These are phyloP conservation scores for Neolamprologus fasciatus DNA, from an alignment of 2,113 vertebrate species.

Conservation along the genomic window DNA sequence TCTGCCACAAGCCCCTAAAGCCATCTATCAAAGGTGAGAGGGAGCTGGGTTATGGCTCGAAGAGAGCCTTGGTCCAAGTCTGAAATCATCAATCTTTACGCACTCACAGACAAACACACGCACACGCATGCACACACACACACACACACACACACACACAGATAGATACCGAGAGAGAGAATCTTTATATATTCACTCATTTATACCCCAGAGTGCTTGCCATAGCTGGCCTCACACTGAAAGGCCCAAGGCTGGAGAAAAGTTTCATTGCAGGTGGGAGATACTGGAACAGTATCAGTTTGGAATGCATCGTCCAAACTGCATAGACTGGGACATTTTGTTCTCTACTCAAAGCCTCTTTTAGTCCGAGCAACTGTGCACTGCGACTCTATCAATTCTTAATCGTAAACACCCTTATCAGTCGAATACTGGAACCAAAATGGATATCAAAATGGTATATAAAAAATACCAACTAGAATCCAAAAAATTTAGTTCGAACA, in stretches of 20 bases:
- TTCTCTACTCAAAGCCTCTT: neutral
- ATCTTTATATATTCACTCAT: slow-evolving; percentile 50
- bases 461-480: neutral
- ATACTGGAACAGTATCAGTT: slow-evolving; percentile 23
- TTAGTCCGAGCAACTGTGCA: neutral
- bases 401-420: neutral
- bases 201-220: slow-evolving; percentile 32
- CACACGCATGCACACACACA: neutral
- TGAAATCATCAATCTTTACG: slow-evolving; percentile 50
- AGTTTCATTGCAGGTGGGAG: slow-evolving; percentile 24
- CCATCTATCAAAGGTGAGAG: slow-evolving; percentile 68
- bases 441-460: neutral
- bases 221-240: slow-evolving; percentile 29
- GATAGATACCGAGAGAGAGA: neutral
- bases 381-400: neutral
- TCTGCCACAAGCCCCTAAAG: slow-evolving; percentile 67
- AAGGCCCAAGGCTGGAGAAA: slow-evolving; percentile 29
- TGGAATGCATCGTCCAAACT: slow-evolving; percentile 2
- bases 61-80: slow-evolving; percentile 12
- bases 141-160: neutral
- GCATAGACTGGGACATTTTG: neutral
- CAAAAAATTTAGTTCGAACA: neutral
- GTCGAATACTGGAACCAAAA: neutral
- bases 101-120: neutral
- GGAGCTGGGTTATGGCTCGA: slow-evolving; percentile 38